phyloP scores from a whole-genome alignment of 2,797 vertebrate species.

The Lagorchestes hirsutus region DNA sequence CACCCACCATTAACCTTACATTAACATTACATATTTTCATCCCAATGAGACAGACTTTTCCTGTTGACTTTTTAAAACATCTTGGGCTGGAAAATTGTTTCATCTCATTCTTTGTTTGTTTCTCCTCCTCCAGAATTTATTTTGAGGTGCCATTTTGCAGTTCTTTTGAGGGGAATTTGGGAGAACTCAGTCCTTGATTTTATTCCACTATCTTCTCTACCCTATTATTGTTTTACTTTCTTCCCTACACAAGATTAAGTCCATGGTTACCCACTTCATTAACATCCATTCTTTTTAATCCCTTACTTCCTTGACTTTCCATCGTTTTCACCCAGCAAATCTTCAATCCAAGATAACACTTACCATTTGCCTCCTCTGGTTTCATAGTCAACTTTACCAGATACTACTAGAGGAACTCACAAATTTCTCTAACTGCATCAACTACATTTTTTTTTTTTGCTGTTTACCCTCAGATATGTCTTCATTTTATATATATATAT shows the following conservation, averaged over 20 bases:
- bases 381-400: neutral
- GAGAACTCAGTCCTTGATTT: neutral
- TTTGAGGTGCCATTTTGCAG: neutral
- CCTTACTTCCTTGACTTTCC: neutral
- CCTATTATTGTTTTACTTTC: neutral
- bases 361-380: neutral
- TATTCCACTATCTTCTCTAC: neutral
- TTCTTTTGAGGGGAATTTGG: neutral
- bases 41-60: neutral
- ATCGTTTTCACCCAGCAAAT: neutral
- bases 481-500: too few relatives aligned
- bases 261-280: neutral
- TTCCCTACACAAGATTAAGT: neutral
- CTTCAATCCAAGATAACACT: neutral
- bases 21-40: neutral
- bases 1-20: too few relatives aligned
- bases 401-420: neutral
- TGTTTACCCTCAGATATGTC: too few relatives aligned
- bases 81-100: neutral
- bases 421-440: neutral
- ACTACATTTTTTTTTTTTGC: neutral
- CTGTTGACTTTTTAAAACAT: neutral
- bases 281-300: neutral
- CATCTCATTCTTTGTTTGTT: neutral
- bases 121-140: neutral